Base-by-base conservation (phyloP, 2,888 invertebrate species). In the Ethmia dodecea region DNA sequence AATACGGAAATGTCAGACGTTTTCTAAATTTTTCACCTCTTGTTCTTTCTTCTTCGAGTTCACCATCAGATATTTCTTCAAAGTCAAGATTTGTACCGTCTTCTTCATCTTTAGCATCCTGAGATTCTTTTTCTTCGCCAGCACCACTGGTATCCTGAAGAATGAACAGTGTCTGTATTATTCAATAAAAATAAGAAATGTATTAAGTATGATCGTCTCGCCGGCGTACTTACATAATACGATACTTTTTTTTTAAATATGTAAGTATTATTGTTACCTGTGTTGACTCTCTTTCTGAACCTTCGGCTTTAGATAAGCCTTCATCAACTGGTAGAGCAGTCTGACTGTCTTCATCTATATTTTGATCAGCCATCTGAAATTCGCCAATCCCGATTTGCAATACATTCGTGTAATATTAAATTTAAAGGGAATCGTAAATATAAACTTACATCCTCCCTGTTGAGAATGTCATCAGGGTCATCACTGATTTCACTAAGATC, bases 11-110 rank as follows among this genome's bases (percentile, higher is more conserved):
- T n/a, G n/a, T n/a, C n/a, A n/a, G n/a, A n/a, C n/a, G n/a, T n/a
- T n/a, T n/a, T n/a, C n/a, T n/a, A n/a, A n/a, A n/a, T 5, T 24
- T 30, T 30, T 44, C 61, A 79, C 86, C 84, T 66, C 81, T 69
- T 22, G 84, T 90, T 9, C 93, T 89, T 55, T 95, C 93, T 63
- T 95, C 94, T 65, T 96, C 95, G 20, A 95, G 76, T 71, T 96
- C 96, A 33, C 95, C 95, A 69, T 96, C 95, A 10, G 95, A 95
- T 57, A 95, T 95, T 79, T 95, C 95, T 74, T 95, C 95, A 75
- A 95, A 95, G 62, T 94, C 95, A 62, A 95, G 88, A 53, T 90
- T 89, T 44, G 92, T 89, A 58, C 91, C 89, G 54, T 91, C 91
- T 47, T 93, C 93, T 40, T 93, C 93, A 49, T 92, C 92, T 43